Conservation (phyloP, 2,888 invertebrate species). For the Plebejus melissa region DNA sequence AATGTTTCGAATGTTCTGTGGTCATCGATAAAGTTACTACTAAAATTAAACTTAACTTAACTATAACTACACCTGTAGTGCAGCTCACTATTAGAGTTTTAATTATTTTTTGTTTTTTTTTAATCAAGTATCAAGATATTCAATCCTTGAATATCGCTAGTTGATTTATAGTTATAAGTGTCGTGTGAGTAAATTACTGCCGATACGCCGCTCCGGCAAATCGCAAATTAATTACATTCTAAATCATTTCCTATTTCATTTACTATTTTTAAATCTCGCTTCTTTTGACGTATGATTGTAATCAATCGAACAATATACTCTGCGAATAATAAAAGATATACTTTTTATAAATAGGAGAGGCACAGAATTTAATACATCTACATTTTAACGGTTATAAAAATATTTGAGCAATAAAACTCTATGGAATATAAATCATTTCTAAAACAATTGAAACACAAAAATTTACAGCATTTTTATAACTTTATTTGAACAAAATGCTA, state of each 20-base stretch:
- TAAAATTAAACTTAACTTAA: too few relatives aligned
- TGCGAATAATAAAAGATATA: too few relatives aligned
- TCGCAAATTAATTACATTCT: conserved; percentile 36
- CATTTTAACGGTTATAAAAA: too few relatives aligned
- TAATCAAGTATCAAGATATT: conserved; percentile 46
- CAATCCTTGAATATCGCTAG: conserved; percentile 37
- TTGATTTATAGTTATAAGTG: conserved; percentile 63
- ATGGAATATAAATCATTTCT: too few relatives aligned
- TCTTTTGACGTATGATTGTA: not conserved
- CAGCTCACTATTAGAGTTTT: not conserved
- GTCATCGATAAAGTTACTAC: too few relatives aligned
- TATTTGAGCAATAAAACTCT: too few relatives aligned
- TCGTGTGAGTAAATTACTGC: conserved; percentile 56
- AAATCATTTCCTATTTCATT: conserved; percentile 3
- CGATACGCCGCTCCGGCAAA: conserved; percentile 53
- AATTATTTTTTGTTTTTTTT: not conserved
- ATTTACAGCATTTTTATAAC: not conserved
- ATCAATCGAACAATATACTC: not conserved
- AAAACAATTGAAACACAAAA: not conserved
- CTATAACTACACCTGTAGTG: too few relatives aligned
- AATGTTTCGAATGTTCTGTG: too few relatives aligned
- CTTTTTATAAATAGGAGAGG: too few relatives aligned
- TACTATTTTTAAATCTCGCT: not conserved
- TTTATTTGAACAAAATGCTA: conserved; percentile 10
- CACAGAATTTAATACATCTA: too few relatives aligned